A percentile compares a stretch with the other conserved stretches of the same genome.
phyloP scores from a whole-genome alignment of 35 echinoderm and acorn worm species.

The Acanthaster planci region DNA sequence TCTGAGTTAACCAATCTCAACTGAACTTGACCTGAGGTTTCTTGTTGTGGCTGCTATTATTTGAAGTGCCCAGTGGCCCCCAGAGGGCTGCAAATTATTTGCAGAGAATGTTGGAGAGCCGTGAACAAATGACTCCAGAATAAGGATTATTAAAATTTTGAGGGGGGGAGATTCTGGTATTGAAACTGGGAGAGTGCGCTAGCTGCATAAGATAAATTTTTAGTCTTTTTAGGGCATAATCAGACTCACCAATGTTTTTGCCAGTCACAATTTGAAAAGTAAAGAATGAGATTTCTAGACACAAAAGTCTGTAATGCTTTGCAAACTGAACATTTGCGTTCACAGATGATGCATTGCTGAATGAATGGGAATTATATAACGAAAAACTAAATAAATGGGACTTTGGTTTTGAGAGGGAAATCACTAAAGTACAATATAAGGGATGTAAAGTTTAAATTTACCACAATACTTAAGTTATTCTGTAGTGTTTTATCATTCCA shows the following conservation, averaged over 20 bases:
- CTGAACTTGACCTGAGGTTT: neutral
- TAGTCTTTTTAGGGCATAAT: neutral
- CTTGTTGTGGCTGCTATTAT: slow-evolving; percentile 12
- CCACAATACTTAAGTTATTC: too few species aligned
- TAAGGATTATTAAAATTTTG: slow-evolving; percentile 4
- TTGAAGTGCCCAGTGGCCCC: neutral
- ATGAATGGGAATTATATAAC: too few species aligned
- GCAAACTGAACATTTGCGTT: too few species aligned
- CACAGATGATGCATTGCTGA: too few species aligned
- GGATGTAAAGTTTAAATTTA: too few species aligned
- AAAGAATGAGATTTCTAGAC: neutral
- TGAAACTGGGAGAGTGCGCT: neutral
- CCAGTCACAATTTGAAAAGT: neutral
- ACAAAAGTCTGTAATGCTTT: too few species aligned
- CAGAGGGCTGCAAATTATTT: neutral
- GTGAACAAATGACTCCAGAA: neutral
- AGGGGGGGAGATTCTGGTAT: neutral
- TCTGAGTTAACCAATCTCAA: neutral
- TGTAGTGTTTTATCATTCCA: too few species aligned
- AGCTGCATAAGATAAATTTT: slow-evolving; percentile 20
- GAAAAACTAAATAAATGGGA: too few species aligned
- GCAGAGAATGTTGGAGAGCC: neutral
- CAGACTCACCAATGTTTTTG: slow-evolving; percentile 13
- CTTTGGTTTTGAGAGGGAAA: too few species aligned
- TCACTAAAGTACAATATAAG: too few species aligned